These are phyloP conservation scores for Helicoverpa armigera DNA, from an alignment of 1,140 invertebrate genomes.

Conservation along the genomic window DNA sequence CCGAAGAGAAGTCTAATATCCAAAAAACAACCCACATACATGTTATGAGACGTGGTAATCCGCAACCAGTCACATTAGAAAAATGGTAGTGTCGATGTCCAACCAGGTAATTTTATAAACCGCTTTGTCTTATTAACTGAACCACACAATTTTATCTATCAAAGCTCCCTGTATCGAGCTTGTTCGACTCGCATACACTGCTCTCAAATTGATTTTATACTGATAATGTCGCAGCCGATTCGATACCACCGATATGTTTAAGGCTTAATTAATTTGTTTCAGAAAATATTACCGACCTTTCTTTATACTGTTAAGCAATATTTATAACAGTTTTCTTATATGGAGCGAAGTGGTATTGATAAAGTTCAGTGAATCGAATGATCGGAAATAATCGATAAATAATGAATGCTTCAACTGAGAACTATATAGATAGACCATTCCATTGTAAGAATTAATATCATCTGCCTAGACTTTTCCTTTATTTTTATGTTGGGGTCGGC, in stretches of 20 bases:
- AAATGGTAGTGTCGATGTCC: too few relatives aligned
- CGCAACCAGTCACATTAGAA: too few relatives aligned
- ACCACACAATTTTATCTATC: slow-evolving; percentile 49
- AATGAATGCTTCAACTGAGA: too few relatives aligned
- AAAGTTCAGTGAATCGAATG: background rate
- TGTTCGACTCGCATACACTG: slow-evolving; percentile 51
- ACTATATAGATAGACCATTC: too few relatives aligned
- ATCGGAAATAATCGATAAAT: too few relatives aligned
- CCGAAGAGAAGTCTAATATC: too few relatives aligned
- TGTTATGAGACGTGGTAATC: too few relatives aligned
- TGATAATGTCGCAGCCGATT: slow-evolving; percentile 54
- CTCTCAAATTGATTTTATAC: slow-evolving; percentile 60
- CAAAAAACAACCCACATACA: too few relatives aligned
- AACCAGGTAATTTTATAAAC: too few relatives aligned
- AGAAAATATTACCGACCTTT: slow-evolving; percentile 34
- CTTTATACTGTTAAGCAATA: slow-evolving; percentile 18
- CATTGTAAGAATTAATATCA: too few relatives aligned
- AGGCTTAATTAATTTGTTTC: slow-evolving; percentile 51
- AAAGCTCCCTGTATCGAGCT: slow-evolving; percentile 51
- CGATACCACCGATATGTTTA: slow-evolving; percentile 48
- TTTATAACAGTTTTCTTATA: background rate
- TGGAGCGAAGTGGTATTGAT: background rate
- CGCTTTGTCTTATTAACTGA: slow-evolving; percentile 11
- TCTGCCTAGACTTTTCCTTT: too few relatives aligned
- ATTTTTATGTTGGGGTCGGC: too few relatives aligned